Conservation (phyloP, 2,797 vertebrate genomes). For the Paratrypauchen microcephalus region DNA sequence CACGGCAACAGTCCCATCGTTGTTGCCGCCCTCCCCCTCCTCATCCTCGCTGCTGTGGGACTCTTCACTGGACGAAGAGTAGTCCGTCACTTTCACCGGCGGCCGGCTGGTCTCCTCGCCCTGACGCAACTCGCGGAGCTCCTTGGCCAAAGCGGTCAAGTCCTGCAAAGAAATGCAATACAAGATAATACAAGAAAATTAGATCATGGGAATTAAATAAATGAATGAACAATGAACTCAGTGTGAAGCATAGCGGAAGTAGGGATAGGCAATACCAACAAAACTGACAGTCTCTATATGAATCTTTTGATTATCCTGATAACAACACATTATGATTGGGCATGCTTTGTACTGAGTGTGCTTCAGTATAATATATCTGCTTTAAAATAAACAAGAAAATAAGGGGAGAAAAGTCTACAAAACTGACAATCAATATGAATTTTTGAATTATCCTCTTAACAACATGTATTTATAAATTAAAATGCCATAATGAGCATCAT, state of each 20-base stretch:
- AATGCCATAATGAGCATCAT: too few relatives aligned
- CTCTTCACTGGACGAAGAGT: constrained; percentile 97
- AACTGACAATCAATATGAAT: too few relatives aligned
- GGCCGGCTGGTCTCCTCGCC: constrained; percentile 92
- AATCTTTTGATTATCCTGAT: too few relatives aligned
- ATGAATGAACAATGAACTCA: not conserved
- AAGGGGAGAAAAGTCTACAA: too few relatives aligned
- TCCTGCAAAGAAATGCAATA: constrained; percentile 74
- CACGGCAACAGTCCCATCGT: constrained; percentile 92
- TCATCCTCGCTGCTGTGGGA: constrained; percentile 96
- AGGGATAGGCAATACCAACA: not conserved
- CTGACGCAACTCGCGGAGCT: constrained; percentile 91
- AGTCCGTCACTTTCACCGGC: constrained; percentile 96
- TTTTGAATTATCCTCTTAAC: too few relatives aligned
- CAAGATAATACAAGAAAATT: accelerated
- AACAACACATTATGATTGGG: too few relatives aligned
- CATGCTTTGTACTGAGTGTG: too few relatives aligned
- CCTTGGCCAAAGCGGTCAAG: constrained; percentile 95
- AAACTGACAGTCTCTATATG: not conserved
- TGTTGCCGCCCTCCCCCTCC: constrained; percentile 88
- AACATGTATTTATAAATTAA: too few relatives aligned
- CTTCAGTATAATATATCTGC: too few relatives aligned
- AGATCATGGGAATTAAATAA: not conserved
- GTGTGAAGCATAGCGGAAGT: not conserved
- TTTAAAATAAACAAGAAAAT: too few relatives aligned